Evolutionary conservation across 2,113 vertebrate genomes (phyloP), one percentile per base, ranked within the genome.

Genomic region (Neoarius graeffei): DNA sequence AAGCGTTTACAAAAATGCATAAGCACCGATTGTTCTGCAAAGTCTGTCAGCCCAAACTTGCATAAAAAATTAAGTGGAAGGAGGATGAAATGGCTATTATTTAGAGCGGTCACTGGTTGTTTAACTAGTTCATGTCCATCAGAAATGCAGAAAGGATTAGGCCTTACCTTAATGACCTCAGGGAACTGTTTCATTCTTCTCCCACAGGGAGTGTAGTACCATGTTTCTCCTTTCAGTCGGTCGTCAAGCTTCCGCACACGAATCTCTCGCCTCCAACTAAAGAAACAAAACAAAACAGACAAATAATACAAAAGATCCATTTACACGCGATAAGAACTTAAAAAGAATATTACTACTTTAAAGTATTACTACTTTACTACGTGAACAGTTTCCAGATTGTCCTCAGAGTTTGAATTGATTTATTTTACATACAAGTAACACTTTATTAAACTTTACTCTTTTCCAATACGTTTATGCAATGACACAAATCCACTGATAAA

Each of bases 121-220:
- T 42, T 48, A 48, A 64, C 35, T 66, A 8, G 42, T 67, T 66
- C 1, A 17, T 83, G 19, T 56, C 30, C 17, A 62, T 62, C 48
- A 76, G 30, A 5, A 19, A 7, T 54, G 19, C 19, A 80, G 7
- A 62, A 27, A 17, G 20, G 7, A 27, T 19, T 11, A 60, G n/a
- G 64, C 52, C 62, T 87, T 93, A 97, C 98, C 97, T 99, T 99
- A 89, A 99, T 96, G 90, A 99, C 97, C 94, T 99, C 98, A 0
- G 98, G 98, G 91, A 99, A 99, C 86, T 99, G 98, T 91, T 99
- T 99, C 97, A 99, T 98, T 91, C 97, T 96, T 91, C 98, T 96
- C 57, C 98, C 98, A 87, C 98, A 99, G 7, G 98, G 98, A 5
- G 96, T 97, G n/a, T 98, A 99, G 94, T 99, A 99, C 97, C 97